phyloP scores from a whole-genome alignment of 1,140 invertebrate genomes.

The Drosophila eugracilis region DNA sequence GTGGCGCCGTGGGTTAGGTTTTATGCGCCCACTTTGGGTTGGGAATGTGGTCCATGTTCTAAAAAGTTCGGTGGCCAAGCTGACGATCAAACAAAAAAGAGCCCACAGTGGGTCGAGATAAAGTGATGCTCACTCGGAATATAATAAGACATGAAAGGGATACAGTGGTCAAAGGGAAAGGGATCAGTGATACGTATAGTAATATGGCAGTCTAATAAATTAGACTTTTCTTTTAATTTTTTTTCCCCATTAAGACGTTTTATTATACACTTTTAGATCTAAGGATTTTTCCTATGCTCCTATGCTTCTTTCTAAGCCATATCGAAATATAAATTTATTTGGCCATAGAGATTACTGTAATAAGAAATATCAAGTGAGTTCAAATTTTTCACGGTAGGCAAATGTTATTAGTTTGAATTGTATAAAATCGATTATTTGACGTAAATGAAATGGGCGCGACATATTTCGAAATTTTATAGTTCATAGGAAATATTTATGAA shows the following conservation, averaged over 20 bases:
- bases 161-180: too few relatives aligned
- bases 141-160: too few relatives aligned
- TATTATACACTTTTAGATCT: too few relatives aligned
- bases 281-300: neutral
- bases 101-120: conserved; percentile 46
- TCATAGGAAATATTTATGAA: conserved; percentile 19
- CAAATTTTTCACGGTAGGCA: neutral
- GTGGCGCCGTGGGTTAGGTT: conserved; percentile 12
- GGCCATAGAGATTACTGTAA: neutral
- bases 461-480: conserved; percentile 1
- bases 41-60: conserved; percentile 16
- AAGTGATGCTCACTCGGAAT: neutral
- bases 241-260: too few relatives aligned
- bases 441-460: conserved; percentile 20
- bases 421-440: conserved; percentile 6
- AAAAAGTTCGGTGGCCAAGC: conserved; percentile 26
- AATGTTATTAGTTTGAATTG: neutral
- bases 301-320: too few relatives aligned
- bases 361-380: neutral
- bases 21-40: conserved; percentile 22
- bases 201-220: too few relatives aligned
- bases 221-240: too few relatives aligned
- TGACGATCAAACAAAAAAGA: conserved; percentile 58
- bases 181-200: too few relatives aligned
- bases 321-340: too few relatives aligned